phyloP scores from a whole-genome alignment of 53 echinoderm and acorn worm species.

The Luidia sarsii region DNA sequence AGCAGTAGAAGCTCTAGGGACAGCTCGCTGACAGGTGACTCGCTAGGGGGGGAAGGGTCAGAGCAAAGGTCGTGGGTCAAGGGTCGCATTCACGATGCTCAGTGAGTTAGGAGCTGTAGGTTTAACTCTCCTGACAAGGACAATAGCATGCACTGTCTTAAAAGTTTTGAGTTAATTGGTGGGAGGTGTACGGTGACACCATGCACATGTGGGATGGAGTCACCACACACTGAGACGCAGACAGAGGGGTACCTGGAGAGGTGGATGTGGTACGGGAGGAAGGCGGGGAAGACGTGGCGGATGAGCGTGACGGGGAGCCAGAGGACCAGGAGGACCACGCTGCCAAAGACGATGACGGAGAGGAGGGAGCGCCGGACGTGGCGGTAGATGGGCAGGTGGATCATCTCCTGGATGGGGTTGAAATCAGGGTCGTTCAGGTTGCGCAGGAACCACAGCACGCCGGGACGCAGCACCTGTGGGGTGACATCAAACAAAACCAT shows the following conservation, averaged over 20 bases:
- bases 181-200: too few species aligned
- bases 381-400: constrained; percentile 95
- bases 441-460: constrained; percentile 97
- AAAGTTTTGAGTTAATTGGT: too few species aligned
- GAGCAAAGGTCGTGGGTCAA: too few species aligned
- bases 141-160: too few species aligned
- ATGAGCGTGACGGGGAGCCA: constrained; percentile 90
- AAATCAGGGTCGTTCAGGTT: constrained; percentile 99
- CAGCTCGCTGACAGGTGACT: constrained; percentile 94
- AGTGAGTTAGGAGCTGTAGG: too few species aligned
- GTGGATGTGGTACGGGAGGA: constrained; percentile 92
- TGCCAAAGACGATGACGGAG: constrained; percentile 93
- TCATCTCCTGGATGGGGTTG: constrained; percentile 99
- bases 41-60: constrained; percentile 62
- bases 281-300: constrained; percentile 71
- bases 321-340: constrained; percentile 87
- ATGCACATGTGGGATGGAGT: too few species aligned
- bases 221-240: too few species aligned
- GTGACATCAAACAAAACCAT: too few species aligned
- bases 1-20: constrained; percentile 92
- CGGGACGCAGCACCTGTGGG: constrained; percentile 85
- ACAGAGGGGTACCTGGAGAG: constrained; percentile 94
- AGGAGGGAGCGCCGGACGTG: constrained; percentile 93
- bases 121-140: too few species aligned
- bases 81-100: too few species aligned